Evolutionary conservation across 2,888 invertebrate genomes (phyloP), one percentile per base, ranked within the genome.

Genomic region (Lacanobia wlatinum): DNA sequence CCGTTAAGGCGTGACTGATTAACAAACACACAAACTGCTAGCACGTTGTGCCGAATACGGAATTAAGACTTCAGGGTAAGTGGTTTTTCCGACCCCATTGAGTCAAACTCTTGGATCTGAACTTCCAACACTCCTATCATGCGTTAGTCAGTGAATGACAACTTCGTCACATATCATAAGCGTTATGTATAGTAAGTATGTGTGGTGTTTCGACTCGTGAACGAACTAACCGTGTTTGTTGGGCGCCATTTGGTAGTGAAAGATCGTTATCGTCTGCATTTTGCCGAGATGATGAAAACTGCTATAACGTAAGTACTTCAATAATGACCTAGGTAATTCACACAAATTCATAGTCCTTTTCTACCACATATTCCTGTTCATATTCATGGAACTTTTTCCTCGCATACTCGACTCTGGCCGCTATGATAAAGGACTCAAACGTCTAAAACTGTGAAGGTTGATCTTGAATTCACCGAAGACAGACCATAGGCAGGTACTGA

Each of bases 41-140:
- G 9, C 18, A 52, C n/a, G n/a, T n/a, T 6, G 8, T 6, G 12
- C 10, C 34, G 34, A 34, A 34, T 34, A 34, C 6, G 34, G 34
- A 34, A 34, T 34, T 34, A 5, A 6, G 28, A 4, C 34, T 34
- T 50, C 12, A 58, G 7, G 43, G n/a, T 14, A 16, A 58, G 34
- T 12, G 50, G 40, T 46, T 75, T 75, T 58, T 23, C 16, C n/a
- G n/a, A n/a, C 9, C 16, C 43, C 21, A 34, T 74, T 64, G 34
- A 43, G 23, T 66, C 55, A 50, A 55, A 16, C 40, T 62, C 18
- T 12, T 21, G 2, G 3, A 12, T 40, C 62, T 28, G 14, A 38
- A 21, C 46, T 34, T 48, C 38, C 28, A 14, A 18, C 38, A 38
- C 28, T 61, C 9, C 14, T 21, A 0, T 34, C 18, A 48, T 5